Evolutionary conservation across 2,113 vertebrate genomes (phyloP).

Genomic region (Caranx melampygus): DNA sequence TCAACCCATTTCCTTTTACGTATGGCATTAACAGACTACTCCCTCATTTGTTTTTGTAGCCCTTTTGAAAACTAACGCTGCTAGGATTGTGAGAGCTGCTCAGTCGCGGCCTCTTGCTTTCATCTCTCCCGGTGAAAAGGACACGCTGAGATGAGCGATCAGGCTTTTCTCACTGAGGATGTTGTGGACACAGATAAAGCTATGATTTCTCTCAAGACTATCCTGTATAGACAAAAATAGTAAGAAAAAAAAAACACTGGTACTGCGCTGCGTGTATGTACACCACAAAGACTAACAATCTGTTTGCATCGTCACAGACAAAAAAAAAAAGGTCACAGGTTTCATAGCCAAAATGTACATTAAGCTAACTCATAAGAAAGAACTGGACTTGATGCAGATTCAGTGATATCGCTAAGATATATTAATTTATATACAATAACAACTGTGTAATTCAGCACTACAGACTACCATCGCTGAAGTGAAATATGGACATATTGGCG

Average conservation of each 20-base stretch:
- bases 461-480: constrained; percentile 56
- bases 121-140: constrained; percentile 37
- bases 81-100: constrained; percentile 49
- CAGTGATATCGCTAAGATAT: constrained; percentile 18
- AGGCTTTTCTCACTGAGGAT: constrained; percentile 34
- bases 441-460: constrained; percentile 61
- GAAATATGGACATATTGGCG: constrained; percentile 12
- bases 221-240: constrained; percentile 24
- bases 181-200: constrained; percentile 30
- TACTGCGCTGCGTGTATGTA: constrained; percentile 26
- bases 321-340: not conserved
- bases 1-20: not conserved
- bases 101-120: constrained; percentile 26
- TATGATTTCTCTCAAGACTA: constrained; percentile 19
- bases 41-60: constrained; percentile 45
- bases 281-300: constrained; percentile 39
- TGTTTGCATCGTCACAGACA: constrained; percentile 22
- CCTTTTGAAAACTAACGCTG: constrained; percentile 65
- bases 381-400: constrained; percentile 29
- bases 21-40: constrained; percentile 35
- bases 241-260: constrained; percentile 15
- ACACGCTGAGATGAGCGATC: constrained; percentile 14
- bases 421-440: constrained; percentile 43
- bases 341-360: constrained; percentile 46
- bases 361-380: constrained; percentile 5